phyloP scores from a whole-genome alignment of 1,140 invertebrate genomes.

The Tetranychus cinnabarinus region DNA sequence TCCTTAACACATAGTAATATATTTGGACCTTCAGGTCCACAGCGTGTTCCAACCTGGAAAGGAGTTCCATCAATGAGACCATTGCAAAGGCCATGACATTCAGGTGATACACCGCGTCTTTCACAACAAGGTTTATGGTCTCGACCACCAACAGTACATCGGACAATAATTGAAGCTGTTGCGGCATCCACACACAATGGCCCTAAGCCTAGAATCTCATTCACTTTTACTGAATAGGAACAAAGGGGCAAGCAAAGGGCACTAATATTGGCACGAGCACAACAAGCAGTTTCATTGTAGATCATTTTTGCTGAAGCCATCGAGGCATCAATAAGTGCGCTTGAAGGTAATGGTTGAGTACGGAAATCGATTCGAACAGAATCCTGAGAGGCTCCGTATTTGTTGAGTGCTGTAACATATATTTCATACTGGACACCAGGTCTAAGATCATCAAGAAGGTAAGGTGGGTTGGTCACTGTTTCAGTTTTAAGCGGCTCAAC shows the following conservation, averaged over 20 bases:
- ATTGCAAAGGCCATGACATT: slow-evolving; percentile 44
- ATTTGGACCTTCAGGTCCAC: slow-evolving; percentile 51
- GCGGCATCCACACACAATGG: slow-evolving; percentile 33
- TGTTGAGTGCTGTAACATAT: slow-evolving; percentile 49
- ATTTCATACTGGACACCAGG: slow-evolving; percentile 48
- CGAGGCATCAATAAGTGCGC: background rate
- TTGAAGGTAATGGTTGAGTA: slow-evolving; percentile 17
- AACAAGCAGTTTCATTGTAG: slow-evolving; percentile 47
- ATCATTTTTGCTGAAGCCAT: background rate
- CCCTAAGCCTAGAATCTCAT: slow-evolving; percentile 32
- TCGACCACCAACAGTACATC: slow-evolving; percentile 42
- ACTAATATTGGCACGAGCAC: slow-evolving; percentile 39
- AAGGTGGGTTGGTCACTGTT: slow-evolving; percentile 29
- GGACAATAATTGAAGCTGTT: slow-evolving; percentile 20
- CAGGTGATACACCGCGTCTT: slow-evolving; percentile 39
- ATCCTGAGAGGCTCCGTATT: slow-evolving; percentile 43
- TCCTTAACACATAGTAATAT: slow-evolving; percentile 62
- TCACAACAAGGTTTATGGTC: slow-evolving; percentile 44
- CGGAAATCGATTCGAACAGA: slow-evolving; percentile 46
- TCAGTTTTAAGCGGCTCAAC: slow-evolving; percentile 17
- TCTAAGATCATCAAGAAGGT: slow-evolving; percentile 42
- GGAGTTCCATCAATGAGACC: slow-evolving; percentile 31
- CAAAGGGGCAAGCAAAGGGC: slow-evolving; percentile 51
- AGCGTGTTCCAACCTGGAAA: slow-evolving; percentile 29
- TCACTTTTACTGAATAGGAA: slow-evolving; percentile 41